A percentile compares a stretch with the other conserved stretches of the same genome.
Evolutionary conservation across 1,140 invertebrate species (phyloP).

Genomic region (Drosophila obscura): DNA sequence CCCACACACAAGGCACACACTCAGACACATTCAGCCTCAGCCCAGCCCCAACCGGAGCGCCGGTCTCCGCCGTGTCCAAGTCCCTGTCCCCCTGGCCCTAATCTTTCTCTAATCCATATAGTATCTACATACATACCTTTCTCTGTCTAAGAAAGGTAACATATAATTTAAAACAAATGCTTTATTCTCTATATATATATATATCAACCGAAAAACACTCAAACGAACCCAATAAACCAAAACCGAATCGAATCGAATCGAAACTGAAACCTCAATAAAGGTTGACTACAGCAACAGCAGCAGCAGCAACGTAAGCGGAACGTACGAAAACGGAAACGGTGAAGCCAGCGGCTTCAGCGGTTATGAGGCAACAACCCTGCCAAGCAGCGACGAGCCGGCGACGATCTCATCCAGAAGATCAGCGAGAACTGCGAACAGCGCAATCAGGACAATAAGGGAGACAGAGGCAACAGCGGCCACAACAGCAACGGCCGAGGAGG

Average conservation of each 20-base stretch:
- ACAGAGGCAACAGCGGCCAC: conserved; percentile 28
- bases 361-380: conserved; percentile 45
- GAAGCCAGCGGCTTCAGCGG: conserved; percentile 41
- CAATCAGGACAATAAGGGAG: conserved; percentile 33
- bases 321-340: conserved; percentile 34
- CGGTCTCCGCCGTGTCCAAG: too few relatives aligned
- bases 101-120: too few relatives aligned
- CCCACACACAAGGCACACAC: neutral
- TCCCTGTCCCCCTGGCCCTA: too few relatives aligned
- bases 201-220: neutral
- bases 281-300: conserved; percentile 63
- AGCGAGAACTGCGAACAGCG: conserved; percentile 15
- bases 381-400: conserved; percentile 29
- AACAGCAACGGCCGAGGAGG: conserved; percentile 32
- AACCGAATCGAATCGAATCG: conserved; percentile 19
- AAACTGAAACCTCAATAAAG: conserved; percentile 20
- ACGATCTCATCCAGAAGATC: conserved; percentile 17
- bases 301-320: conserved; percentile 31
- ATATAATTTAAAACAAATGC: conserved; percentile 37
- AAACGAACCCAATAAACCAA: conserved; percentile 10
- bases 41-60: neutral
- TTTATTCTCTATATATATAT: conserved; percentile 42
- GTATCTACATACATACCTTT: too few relatives aligned
- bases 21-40: conserved; percentile 8
- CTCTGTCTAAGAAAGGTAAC: conserved; percentile 16